Percentiles rank a stretch among this genome's conserved stretches.
These are phyloP conservation scores for Capitulum mitella DNA, from an alignment of 2,888 invertebrate species.

Conservation along the genomic window DNA sequence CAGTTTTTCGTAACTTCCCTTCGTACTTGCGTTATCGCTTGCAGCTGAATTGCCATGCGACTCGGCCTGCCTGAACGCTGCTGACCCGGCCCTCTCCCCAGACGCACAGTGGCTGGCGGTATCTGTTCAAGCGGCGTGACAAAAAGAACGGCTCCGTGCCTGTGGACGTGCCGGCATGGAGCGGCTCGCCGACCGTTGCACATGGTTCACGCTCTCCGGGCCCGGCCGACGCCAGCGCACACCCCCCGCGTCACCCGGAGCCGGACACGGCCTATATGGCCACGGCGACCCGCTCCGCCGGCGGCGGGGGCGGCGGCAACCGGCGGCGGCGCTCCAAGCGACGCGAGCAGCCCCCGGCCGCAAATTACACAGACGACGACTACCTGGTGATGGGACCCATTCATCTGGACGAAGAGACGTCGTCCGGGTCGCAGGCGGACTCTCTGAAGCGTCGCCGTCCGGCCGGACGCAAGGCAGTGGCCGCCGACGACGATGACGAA, in stretches of 20 bases:
- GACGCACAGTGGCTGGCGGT: neutral
- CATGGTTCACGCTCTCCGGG: neutral
- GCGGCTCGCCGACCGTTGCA: neutral
- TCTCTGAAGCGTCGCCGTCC: neutral
- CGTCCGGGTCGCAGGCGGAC: neutral
- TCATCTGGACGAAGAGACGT: neutral
- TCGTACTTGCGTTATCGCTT: too few species aligned
- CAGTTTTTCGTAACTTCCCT: too few species aligned
- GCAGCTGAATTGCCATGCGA: too few species aligned
- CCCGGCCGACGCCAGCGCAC: neutral
- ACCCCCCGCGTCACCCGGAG: neutral
- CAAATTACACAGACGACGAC: neutral
- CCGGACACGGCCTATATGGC: neutral
- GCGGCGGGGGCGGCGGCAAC: neutral
- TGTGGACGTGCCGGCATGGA: conserved; percentile 4
- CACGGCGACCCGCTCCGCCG: neutral
- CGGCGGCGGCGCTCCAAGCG: neutral
- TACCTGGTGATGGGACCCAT: conserved; percentile 11
- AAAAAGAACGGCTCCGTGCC: neutral
- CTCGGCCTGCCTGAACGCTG: too few species aligned
- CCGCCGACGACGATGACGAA: neutral
- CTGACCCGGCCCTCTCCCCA: neutral
- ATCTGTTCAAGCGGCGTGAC: conserved; percentile 2
- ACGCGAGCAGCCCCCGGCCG: neutral
- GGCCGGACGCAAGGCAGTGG: neutral